Conservation (phyloP, 23 tunicate species). For the Diplosoma virens region DNA sequence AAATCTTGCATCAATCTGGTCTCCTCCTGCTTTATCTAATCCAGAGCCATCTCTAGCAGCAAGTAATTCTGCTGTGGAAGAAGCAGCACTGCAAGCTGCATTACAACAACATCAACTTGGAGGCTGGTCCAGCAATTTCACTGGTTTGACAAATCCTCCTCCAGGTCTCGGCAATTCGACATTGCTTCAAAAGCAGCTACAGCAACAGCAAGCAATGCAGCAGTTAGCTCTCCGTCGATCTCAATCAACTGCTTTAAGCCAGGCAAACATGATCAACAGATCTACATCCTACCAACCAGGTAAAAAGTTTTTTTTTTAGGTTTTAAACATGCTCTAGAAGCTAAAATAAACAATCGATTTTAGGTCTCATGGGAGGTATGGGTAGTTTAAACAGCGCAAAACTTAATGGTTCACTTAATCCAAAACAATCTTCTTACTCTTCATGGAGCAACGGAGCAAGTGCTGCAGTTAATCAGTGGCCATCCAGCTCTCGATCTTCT, state of each 20-base stretch:
- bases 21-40: slow-evolving; percentile 27
- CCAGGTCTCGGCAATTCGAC: slow-evolving; percentile 41
- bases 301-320: background rate
- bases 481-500: slow-evolving; percentile 27
- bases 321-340: background rate
- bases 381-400: background rate
- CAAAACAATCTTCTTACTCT: slow-evolving; percentile 50
- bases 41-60: background rate
- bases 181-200: slow-evolving; percentile 38
- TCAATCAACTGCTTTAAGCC: slow-evolving; percentile 37
- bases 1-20: slow-evolving; percentile 61
- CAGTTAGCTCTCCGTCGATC: slow-evolving; percentile 62
- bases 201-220: slow-evolving; percentile 71
- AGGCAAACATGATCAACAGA: slow-evolving; percentile 43
- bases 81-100: slow-evolving; percentile 56
- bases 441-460: slow-evolving; percentile 88
- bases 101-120: slow-evolving; percentile 69
- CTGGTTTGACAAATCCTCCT: slow-evolving; percentile 29
- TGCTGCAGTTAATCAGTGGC: slow-evolving; percentile 36
- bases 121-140: slow-evolving; percentile 26
- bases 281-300: slow-evolving; percentile 87
- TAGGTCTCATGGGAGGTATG: slow-evolving; percentile 15
- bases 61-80: slow-evolving; percentile 19
- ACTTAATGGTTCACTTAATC: background rate
- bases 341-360: background rate